Base-by-base conservation (phyloP, 1,140 invertebrate species). In the Lepidotrigona ventralis region DNA sequence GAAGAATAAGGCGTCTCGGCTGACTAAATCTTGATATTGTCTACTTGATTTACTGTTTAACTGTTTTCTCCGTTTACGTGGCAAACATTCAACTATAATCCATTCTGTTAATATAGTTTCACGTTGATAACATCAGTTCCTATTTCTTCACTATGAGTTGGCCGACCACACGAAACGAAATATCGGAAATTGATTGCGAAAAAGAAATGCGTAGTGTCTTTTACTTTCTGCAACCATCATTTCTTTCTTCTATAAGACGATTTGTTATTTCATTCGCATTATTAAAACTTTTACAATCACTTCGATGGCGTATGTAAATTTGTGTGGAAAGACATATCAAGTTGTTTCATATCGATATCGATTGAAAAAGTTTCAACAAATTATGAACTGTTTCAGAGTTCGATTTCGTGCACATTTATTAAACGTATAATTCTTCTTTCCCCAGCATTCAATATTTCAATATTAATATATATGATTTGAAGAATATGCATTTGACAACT, bases 1-100 rank as follows among this genome's bases (percentile, higher is more conserved):
- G 21, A 66, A 51, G 51, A 29, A 29, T 29, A n/a, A 53, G 1
- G 4, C 39, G 3, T 0, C 39, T 4, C 12, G 46, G 21, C 19
- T 66, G 39, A 9, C 58, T 26, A 26, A 64, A 78, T 68, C 26
- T 58, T 46, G 15, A 79, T 54, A 54, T 46, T 51, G 26, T 68
- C 64, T 79, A 79, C 51, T 79, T 23, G 64, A 69, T 54, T 69
- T 56, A 9, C 5, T 46, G 26, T 68, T 78, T 33, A 69, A 68
- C 11, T 29, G n/a, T 39, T 26, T 14, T 19, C 0, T 5, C 21
- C 29, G 29, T 75, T 58, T 39, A 33, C 33, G 21, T n/a, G 8
- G 71, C 17, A 54, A 29, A 72, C 11, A 11, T 54, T 72, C 9
- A 29, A 72, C n/a, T 11, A 54, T 26, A 54, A 73, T 73, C n/a